Evolutionary conservation across 2,888 invertebrate species (phyloP).

Genomic region (Ceraclea dissimilis): DNA sequence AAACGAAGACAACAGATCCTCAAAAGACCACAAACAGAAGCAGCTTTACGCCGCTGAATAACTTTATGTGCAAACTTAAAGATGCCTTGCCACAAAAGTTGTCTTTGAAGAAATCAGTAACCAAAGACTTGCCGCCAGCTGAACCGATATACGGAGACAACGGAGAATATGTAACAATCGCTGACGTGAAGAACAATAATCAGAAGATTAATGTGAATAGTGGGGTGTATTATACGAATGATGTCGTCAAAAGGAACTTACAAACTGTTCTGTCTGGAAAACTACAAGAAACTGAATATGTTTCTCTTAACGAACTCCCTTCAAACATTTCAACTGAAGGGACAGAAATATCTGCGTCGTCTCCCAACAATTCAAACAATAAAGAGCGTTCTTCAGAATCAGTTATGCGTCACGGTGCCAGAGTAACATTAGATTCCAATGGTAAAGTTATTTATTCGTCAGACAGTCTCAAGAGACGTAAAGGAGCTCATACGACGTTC

Average conservation of each 20-base stretch:
- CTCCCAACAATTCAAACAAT: slow-evolving; percentile 22
- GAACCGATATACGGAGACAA: slow-evolving; percentile 51
- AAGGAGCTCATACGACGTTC: slow-evolving; percentile 77
- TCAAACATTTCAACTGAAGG: slow-evolving; percentile 31
- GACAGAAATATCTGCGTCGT: slow-evolving; percentile 6
- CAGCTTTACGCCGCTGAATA: slow-evolving; percentile 57
- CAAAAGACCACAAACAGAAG: slow-evolving; percentile 31
- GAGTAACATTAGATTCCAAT: slow-evolving; percentile 76
- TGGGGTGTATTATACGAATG: slow-evolving; percentile 57
- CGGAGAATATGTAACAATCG: slow-evolving; percentile 81
- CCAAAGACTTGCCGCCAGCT: slow-evolving; percentile 40
- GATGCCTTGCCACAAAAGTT: slow-evolving; percentile 52
- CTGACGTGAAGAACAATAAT: slow-evolving; percentile 74
- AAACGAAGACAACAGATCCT: slow-evolving; percentile 32
- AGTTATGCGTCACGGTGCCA: slow-evolving; percentile 57
- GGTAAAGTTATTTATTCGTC: slow-evolving; percentile 85
- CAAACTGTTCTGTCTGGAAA: slow-evolving; percentile 54
- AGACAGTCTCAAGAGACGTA: slow-evolving; percentile 71
- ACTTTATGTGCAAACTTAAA: slow-evolving; percentile 64
- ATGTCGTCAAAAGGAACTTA: slow-evolving; percentile 56
- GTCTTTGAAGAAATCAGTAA: slow-evolving; percentile 45
- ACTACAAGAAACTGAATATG: slow-evolving; percentile 65
- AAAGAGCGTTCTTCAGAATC: slow-evolving; percentile 38
- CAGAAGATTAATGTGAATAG: slow-evolving; percentile 46
- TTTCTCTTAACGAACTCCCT: slow-evolving; percentile 74